These are phyloP conservation scores for Hyposoter dolosus DNA, from an alignment of 2,888 invertebrate species.

Conservation along the genomic window DNA sequence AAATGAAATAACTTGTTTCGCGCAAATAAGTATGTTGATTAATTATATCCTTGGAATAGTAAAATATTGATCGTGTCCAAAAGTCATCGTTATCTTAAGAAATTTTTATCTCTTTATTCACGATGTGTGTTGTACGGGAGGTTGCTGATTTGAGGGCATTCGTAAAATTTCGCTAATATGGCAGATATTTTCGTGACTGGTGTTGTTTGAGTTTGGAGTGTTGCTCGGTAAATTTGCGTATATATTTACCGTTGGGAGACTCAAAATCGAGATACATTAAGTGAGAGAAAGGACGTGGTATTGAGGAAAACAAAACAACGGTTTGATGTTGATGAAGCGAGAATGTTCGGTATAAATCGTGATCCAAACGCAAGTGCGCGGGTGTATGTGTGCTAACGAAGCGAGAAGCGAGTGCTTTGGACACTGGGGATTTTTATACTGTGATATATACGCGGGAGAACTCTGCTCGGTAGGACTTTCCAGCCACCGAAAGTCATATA, in stretches of 20 bases:
- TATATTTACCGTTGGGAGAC: conserved; percentile 41
- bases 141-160: conserved; percentile 78
- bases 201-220: conserved; percentile 79
- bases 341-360: conserved; percentile 52
- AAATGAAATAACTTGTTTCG: conserved; percentile 58
- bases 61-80: conserved; percentile 27
- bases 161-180: conserved; percentile 81
- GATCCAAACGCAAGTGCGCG: conserved; percentile 48
- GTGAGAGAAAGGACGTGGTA: conserved; percentile 41
- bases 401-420: conserved; percentile 57
- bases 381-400: conserved; percentile 49
- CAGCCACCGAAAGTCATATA: conserved; percentile 54
- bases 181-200: conserved; percentile 80
- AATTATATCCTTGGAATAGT: conserved; percentile 60
- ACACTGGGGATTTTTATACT: conserved; percentile 61
- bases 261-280: neutral
- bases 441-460: conserved; percentile 41
- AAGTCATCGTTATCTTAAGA: conserved; percentile 47
- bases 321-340: conserved; percentile 24
- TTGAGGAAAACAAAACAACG: conserved; percentile 33
- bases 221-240: conserved; percentile 62
- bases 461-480: conserved; percentile 53
- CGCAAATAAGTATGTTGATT: conserved; percentile 42
- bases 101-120: conserved; percentile 20
- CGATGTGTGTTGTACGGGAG: conserved; percentile 60